Base-by-base conservation (phyloP, 2,113 vertebrate genomes). In the Piliocolobus tephrosceles region DNA sequence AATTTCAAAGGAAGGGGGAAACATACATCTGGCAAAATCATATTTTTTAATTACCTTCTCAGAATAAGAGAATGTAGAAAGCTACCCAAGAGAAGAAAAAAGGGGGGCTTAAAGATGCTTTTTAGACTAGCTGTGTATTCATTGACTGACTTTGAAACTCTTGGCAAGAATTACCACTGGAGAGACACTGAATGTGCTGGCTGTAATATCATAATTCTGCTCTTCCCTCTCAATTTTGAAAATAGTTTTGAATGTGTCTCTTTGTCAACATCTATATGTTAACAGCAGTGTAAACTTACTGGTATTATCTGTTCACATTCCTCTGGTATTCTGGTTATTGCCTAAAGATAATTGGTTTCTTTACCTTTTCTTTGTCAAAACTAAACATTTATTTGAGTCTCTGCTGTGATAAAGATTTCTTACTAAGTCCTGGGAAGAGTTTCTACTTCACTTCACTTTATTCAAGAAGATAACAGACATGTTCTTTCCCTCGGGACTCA, bases 1-100 rank as follows among this genome's bases (percentile, higher is more conserved):
- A 72, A 17, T 94, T 94, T 90, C 90, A 92, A 90, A 95, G n/a
- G 32, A 83, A 32, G 25, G 0, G 1, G 17, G 45, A 61, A 72
- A 88, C 76, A 57, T 86, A 22, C 55, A 40, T 85, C 88, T 76
- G 47, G n/a, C 58, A 52, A 94, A 92, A 82, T 73, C n/a, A 9
- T 66, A 68, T 90, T 96, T 95, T 90, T 98, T 96, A 95, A 85
- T 92, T 92, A 85, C 75, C 40, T 95, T 97, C 84, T 78, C 66
- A 7, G 55, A 70, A 52, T 58, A 86, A 82, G 72, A 80, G 52
- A 85, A 61, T 92, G 5, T 81, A 35, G 70, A 70, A 79, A 32
- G 68, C 81, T 81, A 50, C 52, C 68, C 55, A 80, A 38, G 52
- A 93, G 40, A 25, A n/a, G 16, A 23, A 47, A 38, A 73, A 40